Conservation (phyloP, 2,888 invertebrate genomes). For the Heliconius ethilla region DNA sequence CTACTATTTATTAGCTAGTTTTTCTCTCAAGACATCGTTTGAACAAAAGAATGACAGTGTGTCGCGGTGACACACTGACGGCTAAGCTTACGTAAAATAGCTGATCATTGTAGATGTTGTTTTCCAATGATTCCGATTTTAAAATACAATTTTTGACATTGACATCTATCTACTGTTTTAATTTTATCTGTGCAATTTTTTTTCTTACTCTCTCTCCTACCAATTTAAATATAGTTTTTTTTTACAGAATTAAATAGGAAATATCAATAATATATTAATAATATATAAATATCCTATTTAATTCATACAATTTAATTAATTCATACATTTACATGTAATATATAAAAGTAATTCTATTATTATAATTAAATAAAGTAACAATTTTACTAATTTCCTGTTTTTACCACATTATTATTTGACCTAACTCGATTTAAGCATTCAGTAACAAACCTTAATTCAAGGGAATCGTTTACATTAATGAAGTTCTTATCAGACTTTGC, state of each 20-base stretch:
- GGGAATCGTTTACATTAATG: slow-evolving; percentile 1
- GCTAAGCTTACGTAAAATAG: slow-evolving; percentile 53
- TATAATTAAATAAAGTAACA: not conserved
- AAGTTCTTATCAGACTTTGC: slow-evolving; percentile 16
- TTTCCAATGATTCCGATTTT: slow-evolving; percentile 48
- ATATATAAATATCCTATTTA: too few relatives aligned
- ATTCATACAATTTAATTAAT: too few relatives aligned
- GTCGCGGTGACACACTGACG: slow-evolving; percentile 53
- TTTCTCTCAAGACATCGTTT: slow-evolving; percentile 35
- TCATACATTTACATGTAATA: too few relatives aligned
- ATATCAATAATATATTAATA: too few relatives aligned
- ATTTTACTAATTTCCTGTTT: not conserved
- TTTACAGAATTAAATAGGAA: too few relatives aligned
- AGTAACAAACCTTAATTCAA: not conserved
- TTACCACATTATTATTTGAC: not conserved
- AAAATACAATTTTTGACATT: not conserved
- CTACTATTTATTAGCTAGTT: slow-evolving; percentile 8
- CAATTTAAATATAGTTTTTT: too few relatives aligned
- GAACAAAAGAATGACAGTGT: slow-evolving; percentile 61
- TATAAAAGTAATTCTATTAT: not conserved
- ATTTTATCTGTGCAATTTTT: too few relatives aligned
- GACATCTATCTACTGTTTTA: too few relatives aligned
- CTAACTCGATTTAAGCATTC: not conserved
- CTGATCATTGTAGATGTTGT: slow-evolving; percentile 46
- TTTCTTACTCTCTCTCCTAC: too few relatives aligned